Base-by-base conservation (phyloP, 2,797 vertebrate genomes). In the Rhyacichthys aspro region DNA sequence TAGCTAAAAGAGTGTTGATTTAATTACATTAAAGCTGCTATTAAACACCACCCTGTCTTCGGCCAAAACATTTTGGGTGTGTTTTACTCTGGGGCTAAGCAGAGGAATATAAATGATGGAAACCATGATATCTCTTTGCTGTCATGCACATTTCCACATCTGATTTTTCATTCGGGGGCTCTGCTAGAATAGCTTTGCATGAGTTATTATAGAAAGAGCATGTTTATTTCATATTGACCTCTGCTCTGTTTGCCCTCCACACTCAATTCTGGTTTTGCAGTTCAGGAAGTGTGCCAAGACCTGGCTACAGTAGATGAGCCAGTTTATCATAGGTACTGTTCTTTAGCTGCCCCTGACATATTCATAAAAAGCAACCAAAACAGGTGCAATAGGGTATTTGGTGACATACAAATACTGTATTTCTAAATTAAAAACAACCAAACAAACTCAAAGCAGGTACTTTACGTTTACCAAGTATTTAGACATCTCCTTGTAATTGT, bases 21-120 rank as follows among this genome's bases (percentile, higher is more conserved):
- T 82, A 81, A 85, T 86, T 75, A 71, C 71, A 73, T 78, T 79
- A 79, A 63, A 78, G 72, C 55, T 67, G 55, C 44, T 9, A 70
- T 78, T 76, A 76, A 74, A 81, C 42, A 63, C 55, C 55, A 55
- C 57, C 39, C 17, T 48, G 15, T 53, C 47, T 64, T 12, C 42
- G 49, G 78, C 65, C 67, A 70, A 67, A 81, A 70, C 67, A 74
- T 72, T 76, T 52, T 60, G 76, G 73, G 32, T 59, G 44, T 75
- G 68, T 82, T 81, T 67, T 70, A 82, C 68, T 83, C 63, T 72
- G 68, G 58, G 63, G 60, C 80, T 70, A 48, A 48, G 68, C 59
- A 37, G 34, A 64, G 43, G 60, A 70, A 63, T 61, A 78, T 63
- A 78, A 82, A 72, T 62, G 58, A 63, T 68, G 53, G 28, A 41